These are phyloP conservation scores for Anguilla marmorata DNA, from an alignment of 2,797 vertebrate species.

Conservation along the genomic window DNA sequence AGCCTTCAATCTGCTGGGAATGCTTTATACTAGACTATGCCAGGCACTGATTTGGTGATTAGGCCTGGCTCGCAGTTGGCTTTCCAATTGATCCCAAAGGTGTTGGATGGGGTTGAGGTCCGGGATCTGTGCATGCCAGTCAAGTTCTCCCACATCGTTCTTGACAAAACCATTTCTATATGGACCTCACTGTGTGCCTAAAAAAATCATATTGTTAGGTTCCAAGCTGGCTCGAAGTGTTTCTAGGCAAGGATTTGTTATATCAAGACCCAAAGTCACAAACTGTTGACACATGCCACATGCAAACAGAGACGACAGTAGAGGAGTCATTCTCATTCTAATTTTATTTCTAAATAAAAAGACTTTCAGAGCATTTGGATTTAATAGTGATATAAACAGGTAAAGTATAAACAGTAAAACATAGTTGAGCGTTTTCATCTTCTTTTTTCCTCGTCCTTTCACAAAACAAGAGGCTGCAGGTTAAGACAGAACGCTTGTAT, in stretches of 20 bases:
- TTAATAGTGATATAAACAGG: slow-evolving; percentile 37
- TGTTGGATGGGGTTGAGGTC: too few species aligned
- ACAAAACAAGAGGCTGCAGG: slow-evolving; percentile 38
- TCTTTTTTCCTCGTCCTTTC: slow-evolving; percentile 24
- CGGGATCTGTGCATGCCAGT: too few species aligned
- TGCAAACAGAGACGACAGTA: slow-evolving; percentile 33
- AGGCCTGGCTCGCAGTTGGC: too few species aligned
- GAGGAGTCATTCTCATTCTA: slow-evolving; percentile 36
- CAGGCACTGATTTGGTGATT: too few species aligned
- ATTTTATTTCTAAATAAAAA: slow-evolving; percentile 45
- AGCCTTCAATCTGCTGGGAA: too few species aligned
- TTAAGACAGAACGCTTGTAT: slow-evolving; percentile 58
- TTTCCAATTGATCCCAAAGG: too few species aligned
- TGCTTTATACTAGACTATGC: too few species aligned
- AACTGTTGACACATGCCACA: background rate
- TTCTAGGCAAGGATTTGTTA: too few species aligned
- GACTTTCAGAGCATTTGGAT: slow-evolving; percentile 34
- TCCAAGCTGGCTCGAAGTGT: background rate
- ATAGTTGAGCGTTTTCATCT: slow-evolving; percentile 13
- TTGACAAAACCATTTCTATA: too few species aligned
- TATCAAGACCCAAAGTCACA: background rate
- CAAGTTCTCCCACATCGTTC: too few species aligned
- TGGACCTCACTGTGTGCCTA: too few species aligned
- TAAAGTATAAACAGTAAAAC: slow-evolving; percentile 36
- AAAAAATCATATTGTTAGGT: background rate